Evolutionary conservation across 2,888 invertebrate genomes (phyloP).

Genomic region (Eucera pruinosa): DNA sequence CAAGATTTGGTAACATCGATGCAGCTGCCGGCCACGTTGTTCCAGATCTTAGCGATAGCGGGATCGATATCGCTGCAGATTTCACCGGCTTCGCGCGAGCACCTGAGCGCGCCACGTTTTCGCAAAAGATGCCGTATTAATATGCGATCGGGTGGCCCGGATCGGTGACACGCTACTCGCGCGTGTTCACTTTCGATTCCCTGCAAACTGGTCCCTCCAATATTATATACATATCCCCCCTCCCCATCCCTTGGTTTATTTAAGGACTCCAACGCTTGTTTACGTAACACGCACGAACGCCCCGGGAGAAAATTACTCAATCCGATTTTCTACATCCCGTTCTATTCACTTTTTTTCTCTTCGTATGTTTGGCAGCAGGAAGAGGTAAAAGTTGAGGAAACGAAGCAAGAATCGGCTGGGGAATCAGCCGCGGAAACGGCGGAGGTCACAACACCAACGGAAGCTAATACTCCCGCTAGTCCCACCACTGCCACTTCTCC

Average conservation of each 20-base stretch:
- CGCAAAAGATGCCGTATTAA: neutral
- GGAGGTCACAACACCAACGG: slow-evolving; percentile 82
- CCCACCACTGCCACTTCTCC: slow-evolving; percentile 79
- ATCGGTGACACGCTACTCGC: neutral
- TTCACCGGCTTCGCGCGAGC: slow-evolving; percentile 7
- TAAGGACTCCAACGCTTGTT: neutral
- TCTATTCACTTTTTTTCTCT: too few relatives aligned
- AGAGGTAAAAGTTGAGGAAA: slow-evolving; percentile 77
- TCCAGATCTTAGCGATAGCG: neutral
- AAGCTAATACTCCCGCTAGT: slow-evolving; percentile 78
- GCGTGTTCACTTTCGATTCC: slow-evolving; percentile 18
- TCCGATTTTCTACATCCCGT: too few relatives aligned
- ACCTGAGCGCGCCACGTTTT: slow-evolving; percentile 39
- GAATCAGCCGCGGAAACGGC: slow-evolving; percentile 78
- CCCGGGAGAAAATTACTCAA: too few relatives aligned
- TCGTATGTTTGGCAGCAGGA: slow-evolving; percentile 60
- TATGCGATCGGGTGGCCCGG: neutral
- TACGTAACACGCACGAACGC: too few relatives aligned
- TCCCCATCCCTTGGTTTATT: too few relatives aligned
- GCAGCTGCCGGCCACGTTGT: slow-evolving; percentile 34
- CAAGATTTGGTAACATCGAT: neutral
- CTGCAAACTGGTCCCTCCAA: neutral
- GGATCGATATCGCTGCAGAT: neutral
- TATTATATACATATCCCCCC: too few relatives aligned
- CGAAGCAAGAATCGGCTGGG: slow-evolving; percentile 76